Percentiles rank a stretch among this genome's conserved stretches.
phyloP scores from a whole-genome alignment of 2,113 vertebrate species.

The Notarius quadriscutis region DNA sequence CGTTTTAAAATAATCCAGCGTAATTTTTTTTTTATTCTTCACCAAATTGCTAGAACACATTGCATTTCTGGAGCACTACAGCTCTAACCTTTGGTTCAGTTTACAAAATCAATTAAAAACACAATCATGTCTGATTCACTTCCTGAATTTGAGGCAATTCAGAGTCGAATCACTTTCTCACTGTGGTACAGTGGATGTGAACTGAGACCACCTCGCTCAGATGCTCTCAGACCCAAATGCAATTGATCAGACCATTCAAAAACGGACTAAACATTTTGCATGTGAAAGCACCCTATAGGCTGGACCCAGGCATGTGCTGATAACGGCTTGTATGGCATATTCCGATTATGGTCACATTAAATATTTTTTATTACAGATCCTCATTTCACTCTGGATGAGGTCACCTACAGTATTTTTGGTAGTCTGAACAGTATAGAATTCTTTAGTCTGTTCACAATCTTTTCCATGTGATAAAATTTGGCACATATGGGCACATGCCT shows the following conservation, averaged over 20 bases:
- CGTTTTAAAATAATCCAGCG: too few relatives aligned
- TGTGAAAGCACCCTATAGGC: conserved; percentile 6
- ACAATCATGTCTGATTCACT: neutral
- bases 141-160: neutral
- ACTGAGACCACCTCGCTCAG: neutral
- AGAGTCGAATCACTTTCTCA: neutral
- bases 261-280: neutral
- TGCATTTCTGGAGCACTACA: neutral
- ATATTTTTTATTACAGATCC: neutral
- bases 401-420: neutral
- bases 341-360: neutral
- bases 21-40: neutral
- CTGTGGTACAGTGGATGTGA: neutral
- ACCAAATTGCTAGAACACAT: too few relatives aligned
- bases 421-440: too few relatives aligned
- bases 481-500: neutral
- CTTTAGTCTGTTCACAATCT: neutral
- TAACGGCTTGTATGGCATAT: neutral
- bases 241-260: neutral
- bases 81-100: neutral
- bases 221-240: neutral
- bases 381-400: neutral
- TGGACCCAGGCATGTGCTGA: conserved; percentile 3
- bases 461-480: neutral
- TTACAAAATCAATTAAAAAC: too few relatives aligned